These are phyloP conservation scores for Caenorhabditis elegans DNA, from an alignment of 1,140 invertebrate species.

Conservation along the genomic window WBcel235 BX284602.5:5238001-5238500, in stretches of 20 bases:
- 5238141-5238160: conserved; percentile 46
- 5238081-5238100: background rate
- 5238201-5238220: conserved; percentile 40
- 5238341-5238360: background rate
- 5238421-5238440: background rate
- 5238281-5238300: conserved; percentile 48
- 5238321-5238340: background rate
- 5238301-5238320: conserved; percentile 51
- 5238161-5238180: conserved; percentile 43
- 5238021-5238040: conserved; percentile 36
- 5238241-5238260: conserved; percentile 43
- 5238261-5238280: conserved; percentile 34
- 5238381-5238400: background rate
- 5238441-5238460: background rate
- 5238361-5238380: conserved; percentile 29
- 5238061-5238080: conserved; percentile 25
- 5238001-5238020: conserved; percentile 46
- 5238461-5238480: background rate
- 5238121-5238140: conserved; percentile 41
- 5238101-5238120: conserved; percentile 35
- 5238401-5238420: background rate
- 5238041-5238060: conserved; percentile 39
- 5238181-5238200: background rate
- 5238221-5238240: conserved; percentile 47
- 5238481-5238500: too few species aligned